Base-by-base conservation (phyloP, 2,888 invertebrate species). In the Bedellia somnulentella region DNA sequence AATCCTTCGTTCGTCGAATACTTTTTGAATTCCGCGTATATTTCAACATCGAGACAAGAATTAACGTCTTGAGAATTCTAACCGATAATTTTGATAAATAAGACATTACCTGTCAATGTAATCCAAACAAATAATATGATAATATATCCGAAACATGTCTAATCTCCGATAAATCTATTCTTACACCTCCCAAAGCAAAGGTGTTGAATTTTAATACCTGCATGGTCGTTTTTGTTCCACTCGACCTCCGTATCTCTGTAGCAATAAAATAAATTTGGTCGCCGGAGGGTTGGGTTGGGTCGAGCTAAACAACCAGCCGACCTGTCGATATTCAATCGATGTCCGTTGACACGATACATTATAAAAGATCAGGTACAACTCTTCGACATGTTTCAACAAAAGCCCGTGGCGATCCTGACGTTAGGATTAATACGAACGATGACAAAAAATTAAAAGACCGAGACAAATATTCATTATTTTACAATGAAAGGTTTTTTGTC, bases 171-270 rank as follows among this genome's bases (percentile, higher is more conserved):
- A 57, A 63, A 68, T 73, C 68, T 70, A 64, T 66, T 61, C 55
- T 56, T 57, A 48, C 43, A 54, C 68, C 51, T 49, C 49, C 52
- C 50, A 55, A 63, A 63, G 46, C 55, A 62, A 66, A 73, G 60
- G 67, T 70, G 68, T 73, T 63, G 57, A 59, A 64, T 62, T 73
- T 71, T 73, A 63, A 75, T 75, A 75, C 73, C 73, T 75, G 73
- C n/a, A n/a, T n/a, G n/a, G n/a, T n/a, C n/a, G n/a, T n/a, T n/a
- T n/a, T n/a, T n/a, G n/a, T n/a, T n/a, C n/a, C n/a, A n/a, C n/a
- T 73, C 73, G 66, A 58, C 67, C 51, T 60, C 62, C 63, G 64
- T 73, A 73, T 73, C 73, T 71, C 56, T 58, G 60, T 44, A 49
- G 71, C 62, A 70, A 73, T 75, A 73, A 73, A 73, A 75, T 75